Base-by-base conservation (phyloP, 2,797 vertebrate genomes). In the Rhinatrema bivittatum region DNA sequence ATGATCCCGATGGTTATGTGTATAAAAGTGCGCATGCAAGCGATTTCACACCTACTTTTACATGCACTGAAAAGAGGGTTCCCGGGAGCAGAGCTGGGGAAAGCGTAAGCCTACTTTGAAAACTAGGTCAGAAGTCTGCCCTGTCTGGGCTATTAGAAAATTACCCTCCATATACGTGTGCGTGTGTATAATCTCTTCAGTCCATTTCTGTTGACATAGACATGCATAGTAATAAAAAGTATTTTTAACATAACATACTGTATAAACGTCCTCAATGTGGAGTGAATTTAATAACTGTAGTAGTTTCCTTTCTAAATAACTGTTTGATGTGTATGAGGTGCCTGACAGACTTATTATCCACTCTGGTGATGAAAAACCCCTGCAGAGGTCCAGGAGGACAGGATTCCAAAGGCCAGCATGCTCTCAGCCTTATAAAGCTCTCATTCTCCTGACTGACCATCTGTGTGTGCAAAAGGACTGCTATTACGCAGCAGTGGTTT, bases 291-390 rank as follows among this genome's bases (percentile, higher is more conserved):
- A 37, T 51, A 32, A 24, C 16, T 60, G 29, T 22, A 32, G 34
- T 41, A 32, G 48, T 71, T 70, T 54, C 30, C 45, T 43, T 51
- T 42, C 60, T 72, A 63, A 62, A 54, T 62, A 57, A 37, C 42
- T 51, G 54, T 45, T 26, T 50, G 39, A 62, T 53, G 28, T 26
- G 40, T 53, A 62, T 35, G 44, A 65, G 62, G 69, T 74, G 68
- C 54, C 60, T 73, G 62, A 59, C 64, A 72, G 69, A 75, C 60
- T 60, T 65, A 66, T 65, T 68, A 60, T 68, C 53, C 50, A 50
- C 59, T 62, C 54, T 34, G 45, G 67, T 53, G 70, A 64, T 66
- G 67, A 68, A 67, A 71, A 72, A 65, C 53, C 63, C 62, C 58
- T 52, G 60, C 56, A 62, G 61, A 63, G 55, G 53, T 67, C 59